Percentiles rank a stretch among this genome's conserved stretches.
phyloP scores from a whole-genome alignment of 1,140 invertebrate genomes.

The Leptopilina clavipes region DNA sequence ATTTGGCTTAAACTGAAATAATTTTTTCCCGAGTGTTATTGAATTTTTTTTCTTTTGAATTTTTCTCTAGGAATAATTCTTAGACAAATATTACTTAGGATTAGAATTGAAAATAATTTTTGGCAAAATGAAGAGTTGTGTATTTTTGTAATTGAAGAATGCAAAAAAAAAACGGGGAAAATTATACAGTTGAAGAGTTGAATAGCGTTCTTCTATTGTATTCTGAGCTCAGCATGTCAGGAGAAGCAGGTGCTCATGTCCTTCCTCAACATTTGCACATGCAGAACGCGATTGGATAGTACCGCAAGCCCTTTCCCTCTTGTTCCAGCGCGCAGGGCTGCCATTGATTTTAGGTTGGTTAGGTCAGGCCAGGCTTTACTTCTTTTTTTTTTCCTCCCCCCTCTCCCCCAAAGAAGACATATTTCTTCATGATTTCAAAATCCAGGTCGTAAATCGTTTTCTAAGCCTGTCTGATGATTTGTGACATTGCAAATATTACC shows the following conservation, averaged over 20 bases:
- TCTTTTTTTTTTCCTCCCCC: not conserved
- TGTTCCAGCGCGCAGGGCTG: constrained; percentile 27
- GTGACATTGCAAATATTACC: not conserved
- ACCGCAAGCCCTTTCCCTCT: constrained; percentile 20
- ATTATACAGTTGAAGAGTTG: not conserved
- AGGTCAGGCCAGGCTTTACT: constrained; percentile 13
- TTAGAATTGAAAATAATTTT: no score
- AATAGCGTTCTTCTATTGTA: constrained; percentile 27
- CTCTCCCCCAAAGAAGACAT: not conserved
- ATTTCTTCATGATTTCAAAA: constrained; percentile 13
- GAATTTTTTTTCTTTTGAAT: no score
- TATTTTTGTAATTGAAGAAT: not conserved
- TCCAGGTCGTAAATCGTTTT: not conserved
- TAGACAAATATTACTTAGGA: no score
- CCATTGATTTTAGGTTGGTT: constrained; percentile 26
- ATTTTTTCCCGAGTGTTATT: no score
- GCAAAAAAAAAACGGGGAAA: not conserved
- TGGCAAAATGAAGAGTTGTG: no score
- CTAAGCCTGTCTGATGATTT: not conserved
- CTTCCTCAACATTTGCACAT: constrained; percentile 34
- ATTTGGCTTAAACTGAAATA: no score
- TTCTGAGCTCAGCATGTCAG: constrained; percentile 33
- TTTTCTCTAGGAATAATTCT: no score
- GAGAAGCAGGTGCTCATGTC: constrained; percentile 27
- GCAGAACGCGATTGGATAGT: constrained; percentile 20